Evolutionary conservation across 2,888 invertebrate species (phyloP), one percentile per base, ranked within the genome.

Genomic region (Drosophila atripex): DNA sequence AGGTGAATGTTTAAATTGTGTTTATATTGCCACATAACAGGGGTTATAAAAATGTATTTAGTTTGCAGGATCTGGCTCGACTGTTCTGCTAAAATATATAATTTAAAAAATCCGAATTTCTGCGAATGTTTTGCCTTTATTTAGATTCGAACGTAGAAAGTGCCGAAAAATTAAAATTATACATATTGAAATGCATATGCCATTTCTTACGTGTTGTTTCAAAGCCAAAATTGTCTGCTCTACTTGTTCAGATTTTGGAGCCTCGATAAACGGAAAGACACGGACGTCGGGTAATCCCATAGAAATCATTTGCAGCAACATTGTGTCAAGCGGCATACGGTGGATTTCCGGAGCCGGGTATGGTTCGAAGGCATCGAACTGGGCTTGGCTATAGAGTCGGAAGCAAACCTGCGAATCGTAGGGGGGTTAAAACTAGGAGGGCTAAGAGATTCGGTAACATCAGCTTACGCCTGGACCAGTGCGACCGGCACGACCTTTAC

Each of bases 331-430:
- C 0, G 99, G 98, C 0, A 99, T 98, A 51, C 99, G 93, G 80
- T 97, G 96, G 32, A 99, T 96, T 92, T 99, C 99, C 0, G 99
- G 98, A 0, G 96, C 96, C 2, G 97, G 96, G 91, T 96, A 99
- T 5, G 95, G 93, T 69, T 96, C 95, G 91, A 98, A 94, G 1
- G 93, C 94, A 1, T 93, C 92, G 88, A 95, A 97, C 79, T 98
- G 97, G 73, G 95, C 94, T 87, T 97, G 96, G 0, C 96, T 95
- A 92, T 96, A 98, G 69, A 98, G 92, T 11, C 99, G 94, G 91
- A 95, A 99, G 90, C 99, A 99, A 3, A 97, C 84, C 91, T 91
- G 54, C 12, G 66, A 45, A 30, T 39, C 45, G 6, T 41, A 25
- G 51, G 9, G 9, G 8, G 2, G 9, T 16, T 23, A 16, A 11